phyloP scores from a whole-genome alignment of 2,797 vertebrate genomes.

The Sandelia bainsii region DNA sequence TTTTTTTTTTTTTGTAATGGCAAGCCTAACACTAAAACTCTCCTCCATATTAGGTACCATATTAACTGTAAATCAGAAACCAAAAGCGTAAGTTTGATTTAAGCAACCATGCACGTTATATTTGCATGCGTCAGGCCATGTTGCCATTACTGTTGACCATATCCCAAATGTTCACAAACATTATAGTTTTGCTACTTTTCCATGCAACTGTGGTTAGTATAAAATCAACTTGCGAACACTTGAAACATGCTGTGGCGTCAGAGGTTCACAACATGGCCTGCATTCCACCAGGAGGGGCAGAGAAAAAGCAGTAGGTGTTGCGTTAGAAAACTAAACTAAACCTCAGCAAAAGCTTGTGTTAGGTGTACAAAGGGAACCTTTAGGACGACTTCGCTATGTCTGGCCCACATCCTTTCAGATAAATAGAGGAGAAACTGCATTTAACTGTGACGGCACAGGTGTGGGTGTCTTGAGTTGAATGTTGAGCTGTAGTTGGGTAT shows the following conservation, averaged over 20 bases:
- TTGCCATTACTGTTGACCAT: neutral
- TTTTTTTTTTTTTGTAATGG: neutral
- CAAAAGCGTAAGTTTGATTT: neutral
- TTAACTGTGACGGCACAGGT: neutral
- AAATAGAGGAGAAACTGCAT: neutral
- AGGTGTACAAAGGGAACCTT: neutral
- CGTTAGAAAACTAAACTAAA: neutral
- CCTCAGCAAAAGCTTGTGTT: neutral
- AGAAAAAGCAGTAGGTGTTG: neutral
- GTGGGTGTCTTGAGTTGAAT: neutral
- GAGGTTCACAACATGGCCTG: neutral
- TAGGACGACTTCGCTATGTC: neutral
- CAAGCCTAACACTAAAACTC: constrained; percentile 5
- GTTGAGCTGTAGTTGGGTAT: neutral
- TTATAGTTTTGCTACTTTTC: neutral
- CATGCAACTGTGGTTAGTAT: neutral
- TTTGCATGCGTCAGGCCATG: constrained; percentile 7
- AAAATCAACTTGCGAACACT: neutral
- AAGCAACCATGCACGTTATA: neutral
- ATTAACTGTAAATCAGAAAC: constrained; percentile 2
- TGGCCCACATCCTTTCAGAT: neutral
- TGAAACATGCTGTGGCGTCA: neutral
- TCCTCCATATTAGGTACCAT: neutral
- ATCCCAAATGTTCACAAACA: neutral
- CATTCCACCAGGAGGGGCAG: neutral